Evolutionary conservation across 2,797 vertebrate species (phyloP).

Genomic region (Siniperca undulata): DNA sequence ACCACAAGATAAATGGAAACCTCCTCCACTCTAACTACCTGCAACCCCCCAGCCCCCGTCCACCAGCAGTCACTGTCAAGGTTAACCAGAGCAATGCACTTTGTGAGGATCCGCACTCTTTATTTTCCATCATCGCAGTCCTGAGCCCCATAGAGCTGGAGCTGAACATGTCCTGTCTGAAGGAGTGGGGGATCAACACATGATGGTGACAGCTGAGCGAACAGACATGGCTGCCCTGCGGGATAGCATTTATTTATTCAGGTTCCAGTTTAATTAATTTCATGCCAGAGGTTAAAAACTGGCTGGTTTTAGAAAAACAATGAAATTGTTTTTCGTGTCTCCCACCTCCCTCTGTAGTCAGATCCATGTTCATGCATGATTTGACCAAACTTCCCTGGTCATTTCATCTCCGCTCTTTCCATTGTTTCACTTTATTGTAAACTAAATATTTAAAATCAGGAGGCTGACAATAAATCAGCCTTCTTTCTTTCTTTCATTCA

Average conservation of each 20-base stretch:
- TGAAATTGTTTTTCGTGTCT: background rate
- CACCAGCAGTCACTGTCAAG: constrained; percentile 73
- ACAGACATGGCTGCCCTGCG: constrained; percentile 41
- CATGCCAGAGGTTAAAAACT: constrained; percentile 31
- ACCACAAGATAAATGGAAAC: constrained; percentile 77
- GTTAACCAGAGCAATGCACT: constrained; percentile 62
- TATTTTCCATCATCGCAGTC: constrained; percentile 64
- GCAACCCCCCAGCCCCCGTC: constrained; percentile 23
- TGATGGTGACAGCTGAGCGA: constrained; percentile 59
- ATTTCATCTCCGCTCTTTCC: constrained; percentile 33
- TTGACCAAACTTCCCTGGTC: constrained; percentile 1
- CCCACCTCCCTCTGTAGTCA: background rate
- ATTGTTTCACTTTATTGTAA: constrained; percentile 48
- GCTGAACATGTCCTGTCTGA: constrained; percentile 30
- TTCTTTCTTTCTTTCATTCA: constrained; percentile 36
- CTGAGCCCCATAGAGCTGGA: constrained; percentile 20
- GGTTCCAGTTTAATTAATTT: constrained; percentile 51
- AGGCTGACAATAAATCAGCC: constrained; percentile 39
- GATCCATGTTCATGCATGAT: background rate
- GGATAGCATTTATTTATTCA: constrained; percentile 46
- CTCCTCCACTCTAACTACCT: constrained; percentile 48
- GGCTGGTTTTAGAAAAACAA: constrained; percentile 11
- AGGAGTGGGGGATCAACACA: constrained; percentile 13
- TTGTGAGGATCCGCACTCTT: constrained; percentile 66
- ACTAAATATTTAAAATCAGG: constrained; percentile 58